These are phyloP conservation scores for Sinocyclocheilus anshuiensis DNA, from an alignment of 2,113 vertebrate species.

Conservation along the genomic window DNA sequence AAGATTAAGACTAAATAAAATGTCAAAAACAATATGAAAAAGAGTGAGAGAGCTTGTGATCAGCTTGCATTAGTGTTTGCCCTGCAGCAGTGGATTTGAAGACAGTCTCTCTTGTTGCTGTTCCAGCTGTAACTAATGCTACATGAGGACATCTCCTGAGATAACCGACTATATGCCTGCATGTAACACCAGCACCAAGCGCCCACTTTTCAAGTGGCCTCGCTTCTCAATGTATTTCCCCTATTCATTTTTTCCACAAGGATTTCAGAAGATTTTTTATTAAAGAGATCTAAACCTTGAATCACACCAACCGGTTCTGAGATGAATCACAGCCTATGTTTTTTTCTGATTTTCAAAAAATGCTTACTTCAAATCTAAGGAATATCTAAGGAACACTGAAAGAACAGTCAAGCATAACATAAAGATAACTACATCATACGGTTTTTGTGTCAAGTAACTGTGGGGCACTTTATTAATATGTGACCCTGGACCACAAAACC, in stretches of 20 bases:
- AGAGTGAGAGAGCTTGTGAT: neutral
- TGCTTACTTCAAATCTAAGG: neutral
- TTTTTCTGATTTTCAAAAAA: neutral
- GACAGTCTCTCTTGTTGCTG: neutral
- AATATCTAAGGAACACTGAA: neutral
- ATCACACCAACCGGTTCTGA: neutral
- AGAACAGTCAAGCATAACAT: neutral
- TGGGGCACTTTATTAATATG: neutral
- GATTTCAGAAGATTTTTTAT: neutral
- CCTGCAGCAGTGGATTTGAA: constrained; percentile 5
- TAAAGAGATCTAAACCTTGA: neutral
- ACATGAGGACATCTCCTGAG: constrained; percentile 13
- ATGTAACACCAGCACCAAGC: neutral
- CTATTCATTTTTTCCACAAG: neutral
- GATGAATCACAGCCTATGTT: neutral
- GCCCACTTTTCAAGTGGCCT: neutral
- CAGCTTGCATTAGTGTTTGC: neutral
- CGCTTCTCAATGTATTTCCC: neutral
- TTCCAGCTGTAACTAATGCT: constrained; percentile 25
- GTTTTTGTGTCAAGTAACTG: too few species aligned
- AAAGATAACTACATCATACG: too few species aligned
- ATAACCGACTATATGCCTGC: neutral
- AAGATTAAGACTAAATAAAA: neutral
- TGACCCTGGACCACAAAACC: too few species aligned
- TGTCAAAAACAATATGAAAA: neutral